Percentiles rank a stretch among this genome's conserved stretches.
These are phyloP conservation scores for Pteruthius melanotis DNA, from an alignment of 2,113 vertebrate species.

Conservation along the genomic window DNA sequence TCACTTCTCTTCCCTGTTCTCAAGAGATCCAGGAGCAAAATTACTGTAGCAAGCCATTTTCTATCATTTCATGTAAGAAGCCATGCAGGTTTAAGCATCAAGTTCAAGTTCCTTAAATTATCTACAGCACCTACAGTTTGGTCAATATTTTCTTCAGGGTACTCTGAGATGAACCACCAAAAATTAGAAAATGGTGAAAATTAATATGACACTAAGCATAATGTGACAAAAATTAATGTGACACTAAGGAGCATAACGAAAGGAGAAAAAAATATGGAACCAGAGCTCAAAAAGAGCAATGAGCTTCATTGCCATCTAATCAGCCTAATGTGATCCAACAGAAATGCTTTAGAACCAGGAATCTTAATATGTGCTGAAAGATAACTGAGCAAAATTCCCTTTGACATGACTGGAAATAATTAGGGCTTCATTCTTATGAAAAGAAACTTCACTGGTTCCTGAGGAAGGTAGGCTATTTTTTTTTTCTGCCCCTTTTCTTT, in stretches of 20 bases:
- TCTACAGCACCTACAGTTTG: background rate
- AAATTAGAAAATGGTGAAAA: background rate
- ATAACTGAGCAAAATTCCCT: background rate
- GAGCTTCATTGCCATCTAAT: background rate
- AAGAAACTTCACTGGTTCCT: background rate
- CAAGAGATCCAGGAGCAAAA: background rate
- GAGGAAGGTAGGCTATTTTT: background rate
- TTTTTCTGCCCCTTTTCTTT: background rate
- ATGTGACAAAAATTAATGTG: background rate
- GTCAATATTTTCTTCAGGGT: background rate
- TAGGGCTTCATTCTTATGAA: rapidly evolving
- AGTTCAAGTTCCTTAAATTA: background rate
- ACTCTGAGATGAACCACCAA: background rate
- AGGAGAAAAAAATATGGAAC: background rate
- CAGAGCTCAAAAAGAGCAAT: background rate
- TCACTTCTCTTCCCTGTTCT: background rate
- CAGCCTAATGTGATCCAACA: background rate
- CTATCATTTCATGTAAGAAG: background rate
- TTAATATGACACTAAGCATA: background rate
- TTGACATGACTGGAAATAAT: background rate
- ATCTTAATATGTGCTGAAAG: background rate
- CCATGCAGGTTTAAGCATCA: background rate
- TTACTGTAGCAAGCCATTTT: background rate
- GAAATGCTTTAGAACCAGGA: background rate
- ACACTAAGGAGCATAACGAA: background rate